phyloP scores from a whole-genome alignment of 2,113 vertebrate genomes.

The Poeciliopsis turrubarensis region DNA sequence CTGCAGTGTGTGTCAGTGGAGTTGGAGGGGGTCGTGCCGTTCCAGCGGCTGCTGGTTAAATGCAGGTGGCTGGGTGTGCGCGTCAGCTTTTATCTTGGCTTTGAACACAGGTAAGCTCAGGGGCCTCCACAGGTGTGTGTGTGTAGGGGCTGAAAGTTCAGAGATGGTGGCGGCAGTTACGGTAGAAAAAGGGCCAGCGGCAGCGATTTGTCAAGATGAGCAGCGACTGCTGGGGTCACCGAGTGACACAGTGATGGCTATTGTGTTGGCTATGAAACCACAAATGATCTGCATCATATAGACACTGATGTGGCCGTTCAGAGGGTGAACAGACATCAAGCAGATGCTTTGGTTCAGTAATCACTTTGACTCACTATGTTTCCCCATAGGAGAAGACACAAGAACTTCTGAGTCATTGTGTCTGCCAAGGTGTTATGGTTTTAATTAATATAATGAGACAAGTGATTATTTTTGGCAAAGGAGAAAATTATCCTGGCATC shows the following conservation, averaged over 20 bases:
- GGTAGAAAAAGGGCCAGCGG: constrained; percentile 47
- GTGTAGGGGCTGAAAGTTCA: constrained; percentile 13
- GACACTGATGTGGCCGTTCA: constrained; percentile 42
- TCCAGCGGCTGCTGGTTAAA: constrained; percentile 48
- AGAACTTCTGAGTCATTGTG: constrained; percentile 32
- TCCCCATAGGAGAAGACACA: constrained; percentile 35
- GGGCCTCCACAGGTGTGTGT: constrained; percentile 60
- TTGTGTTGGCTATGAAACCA: constrained; percentile 37
- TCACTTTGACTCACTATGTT: constrained; percentile 58
- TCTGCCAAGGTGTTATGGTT: constrained; percentile 41
- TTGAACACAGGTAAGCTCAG: constrained; percentile 66
- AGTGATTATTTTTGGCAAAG: constrained; percentile 45
- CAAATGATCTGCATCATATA: constrained; percentile 60
- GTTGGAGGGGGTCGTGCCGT: constrained; percentile 15
- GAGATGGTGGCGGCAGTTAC: constrained; percentile 25
- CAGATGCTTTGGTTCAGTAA: constrained; percentile 65
- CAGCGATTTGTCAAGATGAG: constrained; percentile 46
- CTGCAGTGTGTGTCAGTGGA: constrained; percentile 58
- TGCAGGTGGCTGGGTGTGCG: constrained; percentile 70
- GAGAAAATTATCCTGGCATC: constrained; percentile 21
- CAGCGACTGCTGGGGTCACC: constrained; percentile 45
- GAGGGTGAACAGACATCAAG: constrained; percentile 38
- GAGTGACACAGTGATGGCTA: constrained; percentile 36
- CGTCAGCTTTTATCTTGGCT: constrained; percentile 70
- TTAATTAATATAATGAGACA: constrained; percentile 51